Conservation (phyloP, 1,140 invertebrate species). For the Phocides pigmalion region DNA sequence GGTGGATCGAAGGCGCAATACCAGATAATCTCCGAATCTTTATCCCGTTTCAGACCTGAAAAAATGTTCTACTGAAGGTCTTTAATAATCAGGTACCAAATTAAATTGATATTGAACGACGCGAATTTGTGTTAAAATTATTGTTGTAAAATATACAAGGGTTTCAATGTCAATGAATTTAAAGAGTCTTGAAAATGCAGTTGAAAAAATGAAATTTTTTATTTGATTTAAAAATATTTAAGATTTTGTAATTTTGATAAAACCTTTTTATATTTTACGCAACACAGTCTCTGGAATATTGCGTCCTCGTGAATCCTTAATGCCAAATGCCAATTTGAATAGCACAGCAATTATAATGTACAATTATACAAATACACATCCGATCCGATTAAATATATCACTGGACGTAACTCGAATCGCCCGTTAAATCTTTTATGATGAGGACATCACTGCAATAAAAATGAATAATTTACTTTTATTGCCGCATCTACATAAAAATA, state of each 20-base stretch:
- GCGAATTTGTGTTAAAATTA: slow-evolving; percentile 42
- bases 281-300: slow-evolving; percentile 50
- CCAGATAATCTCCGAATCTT: slow-evolving; percentile 54
- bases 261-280: slow-evolving; percentile 27
- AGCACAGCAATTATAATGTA: slow-evolving; percentile 1
- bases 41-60: slow-evolving; percentile 36
- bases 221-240: no score
- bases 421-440: slow-evolving; percentile 57
- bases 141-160: slow-evolving; percentile 17
- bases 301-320: slow-evolving; percentile 80
- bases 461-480: slow-evolving; percentile 53
- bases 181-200: no score
- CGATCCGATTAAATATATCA: slow-evolving; percentile 7
- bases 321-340: slow-evolving; percentile 62
- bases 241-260: background rate
- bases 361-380: slow-evolving; percentile 1
- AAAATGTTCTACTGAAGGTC: slow-evolving; percentile 22
- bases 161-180: no score
- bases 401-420: slow-evolving; percentile 5
- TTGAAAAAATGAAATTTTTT: no score
- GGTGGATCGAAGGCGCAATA: slow-evolving; percentile 77
- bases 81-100: slow-evolving; percentile 50
- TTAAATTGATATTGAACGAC: slow-evolving; percentile 39
- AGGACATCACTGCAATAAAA: slow-evolving; percentile 55
- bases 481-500: slow-evolving; percentile 57